Conservation (phyloP, 1,140 invertebrate species). For the Drosophila kohkoa region DNA sequence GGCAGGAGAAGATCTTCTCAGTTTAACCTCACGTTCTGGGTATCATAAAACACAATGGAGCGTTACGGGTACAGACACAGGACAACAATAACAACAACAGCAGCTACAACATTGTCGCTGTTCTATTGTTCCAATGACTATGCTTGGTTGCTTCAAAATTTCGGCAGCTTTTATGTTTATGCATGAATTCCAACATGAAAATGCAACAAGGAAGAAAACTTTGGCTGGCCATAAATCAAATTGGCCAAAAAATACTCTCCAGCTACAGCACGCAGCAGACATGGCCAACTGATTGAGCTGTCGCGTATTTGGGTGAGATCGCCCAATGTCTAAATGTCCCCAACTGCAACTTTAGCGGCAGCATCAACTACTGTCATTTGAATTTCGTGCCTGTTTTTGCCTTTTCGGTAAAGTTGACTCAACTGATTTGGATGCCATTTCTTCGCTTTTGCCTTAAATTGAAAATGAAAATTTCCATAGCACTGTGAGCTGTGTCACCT, state of each 20-base stretch:
- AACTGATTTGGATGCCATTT: conserved; percentile 33
- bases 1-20: conserved; percentile 53
- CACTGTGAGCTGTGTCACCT: conserved; percentile 31
- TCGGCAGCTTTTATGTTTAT: conserved; percentile 82
- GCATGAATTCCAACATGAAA: conserved; percentile 82
- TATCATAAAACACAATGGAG: conserved; percentile 79
- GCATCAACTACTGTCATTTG: conserved; percentile 50
- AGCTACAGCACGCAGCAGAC: conserved; percentile 74
- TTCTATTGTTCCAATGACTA: conserved; percentile 72
- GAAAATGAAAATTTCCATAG: conserved; percentile 68
- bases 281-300: conserved; percentile 81
- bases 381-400: conserved; percentile 58
- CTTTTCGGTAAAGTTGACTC: conserved; percentile 50
- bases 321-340: conserved; percentile 65
- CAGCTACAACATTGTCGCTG: conserved; percentile 35
- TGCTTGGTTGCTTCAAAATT: conserved; percentile 54
- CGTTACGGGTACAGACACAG: conserved; percentile 41
- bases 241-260: conserved; percentile 59
- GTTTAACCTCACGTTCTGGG: conserved; percentile 76
- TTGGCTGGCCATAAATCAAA: conserved; percentile 71
- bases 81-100: conserved; percentile 7
- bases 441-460: conserved; percentile 30
- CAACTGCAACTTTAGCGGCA: background rate
- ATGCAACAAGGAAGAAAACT: conserved; percentile 74
- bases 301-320: conserved; percentile 79